phyloP scores from a whole-genome alignment of 2,113 vertebrate genomes.

The mouse (Mus musculus) region DNA sequence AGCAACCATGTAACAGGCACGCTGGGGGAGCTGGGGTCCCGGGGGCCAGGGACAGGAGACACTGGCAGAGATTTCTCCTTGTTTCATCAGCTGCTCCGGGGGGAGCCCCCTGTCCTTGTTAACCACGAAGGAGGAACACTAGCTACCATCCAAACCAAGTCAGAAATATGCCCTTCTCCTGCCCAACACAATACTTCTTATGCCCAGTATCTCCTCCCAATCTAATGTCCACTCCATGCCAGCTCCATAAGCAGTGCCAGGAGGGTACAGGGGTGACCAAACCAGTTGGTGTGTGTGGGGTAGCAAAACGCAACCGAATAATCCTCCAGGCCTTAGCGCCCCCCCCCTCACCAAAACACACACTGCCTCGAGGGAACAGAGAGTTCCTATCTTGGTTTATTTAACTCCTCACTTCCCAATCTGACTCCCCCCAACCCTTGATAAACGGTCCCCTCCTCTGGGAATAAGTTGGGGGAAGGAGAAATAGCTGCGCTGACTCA shows the following conservation, averaged over 20 bases:
- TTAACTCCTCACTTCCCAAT: slow-evolving; percentile 74
- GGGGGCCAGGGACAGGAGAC: slow-evolving; percentile 74
- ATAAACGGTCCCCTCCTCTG: slow-evolving; percentile 49
- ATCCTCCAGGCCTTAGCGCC: slow-evolving; percentile 58
- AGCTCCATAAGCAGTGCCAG: slow-evolving; percentile 73
- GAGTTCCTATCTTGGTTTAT: slow-evolving; percentile 69
- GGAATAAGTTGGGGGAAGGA: slow-evolving; percentile 71
- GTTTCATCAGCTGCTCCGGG: slow-evolving; percentile 83
- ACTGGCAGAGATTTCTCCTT: slow-evolving; percentile 79
- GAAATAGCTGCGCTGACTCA: slow-evolving; percentile 76
- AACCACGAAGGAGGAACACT: slow-evolving; percentile 44
- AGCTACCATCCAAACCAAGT: slow-evolving; percentile 42
- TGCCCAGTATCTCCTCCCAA: slow-evolving; percentile 52
- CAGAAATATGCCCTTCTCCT: slow-evolving; percentile 35
- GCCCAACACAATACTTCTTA: not conserved
- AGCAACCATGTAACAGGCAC: slow-evolving; percentile 77
- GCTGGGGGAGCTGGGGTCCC: slow-evolving; percentile 79
- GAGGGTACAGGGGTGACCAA: slow-evolving; percentile 78
- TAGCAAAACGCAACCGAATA: slow-evolving; percentile 63
- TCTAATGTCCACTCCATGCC: slow-evolving; percentile 68
- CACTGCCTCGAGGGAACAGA: slow-evolving; percentile 47
- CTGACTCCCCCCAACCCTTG: not conserved
- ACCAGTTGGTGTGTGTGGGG: slow-evolving; percentile 70
- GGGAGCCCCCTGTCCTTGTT: slow-evolving; percentile 80
- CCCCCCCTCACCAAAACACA: not conserved